These are phyloP conservation scores for Jacana jacana DNA, from an alignment of 2,113 vertebrate genomes.

Conservation along the genomic window DNA sequence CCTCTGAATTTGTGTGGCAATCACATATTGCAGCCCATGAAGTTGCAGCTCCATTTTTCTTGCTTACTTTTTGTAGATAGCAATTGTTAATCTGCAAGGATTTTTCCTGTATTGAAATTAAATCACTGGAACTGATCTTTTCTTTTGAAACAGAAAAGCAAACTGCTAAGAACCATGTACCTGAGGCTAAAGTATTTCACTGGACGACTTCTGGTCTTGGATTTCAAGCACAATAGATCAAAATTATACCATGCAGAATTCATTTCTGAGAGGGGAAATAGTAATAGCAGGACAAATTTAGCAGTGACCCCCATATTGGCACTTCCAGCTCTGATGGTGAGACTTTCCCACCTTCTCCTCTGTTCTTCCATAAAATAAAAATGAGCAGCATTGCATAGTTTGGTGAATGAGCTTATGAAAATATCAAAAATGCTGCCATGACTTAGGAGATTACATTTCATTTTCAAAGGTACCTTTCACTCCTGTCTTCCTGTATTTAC, in stretches of 20 bases:
- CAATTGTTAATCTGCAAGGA: constrained; percentile 25
- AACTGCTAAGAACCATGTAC: background rate
- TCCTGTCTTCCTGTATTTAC: background rate
- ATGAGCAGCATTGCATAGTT: background rate
- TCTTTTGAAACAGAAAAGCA: constrained; percentile 12
- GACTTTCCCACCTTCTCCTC: background rate
- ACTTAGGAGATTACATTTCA: background rate
- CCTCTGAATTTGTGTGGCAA: background rate
- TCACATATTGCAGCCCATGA: background rate
- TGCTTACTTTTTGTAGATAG: constrained; percentile 7
- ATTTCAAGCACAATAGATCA: constrained; percentile 6
- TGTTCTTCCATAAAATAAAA: background rate
- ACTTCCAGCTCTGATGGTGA: background rate
- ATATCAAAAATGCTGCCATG: background rate
- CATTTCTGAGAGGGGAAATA: background rate
- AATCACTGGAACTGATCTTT: constrained; percentile 38
- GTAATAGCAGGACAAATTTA: background rate
- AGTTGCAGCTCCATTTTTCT: constrained; percentile 8
- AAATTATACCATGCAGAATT: background rate
- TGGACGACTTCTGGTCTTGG: background rate
- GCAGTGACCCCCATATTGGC: background rate
- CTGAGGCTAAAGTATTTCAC: background rate
- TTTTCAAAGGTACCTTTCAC: background rate
- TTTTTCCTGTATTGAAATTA: constrained; percentile 46
- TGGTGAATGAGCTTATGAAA: background rate